Evolutionary conservation across 2,113 vertebrate genomes (phyloP), one percentile per base, ranked within the genome.

Genomic region (Andinoacara biseriatus): DNA sequence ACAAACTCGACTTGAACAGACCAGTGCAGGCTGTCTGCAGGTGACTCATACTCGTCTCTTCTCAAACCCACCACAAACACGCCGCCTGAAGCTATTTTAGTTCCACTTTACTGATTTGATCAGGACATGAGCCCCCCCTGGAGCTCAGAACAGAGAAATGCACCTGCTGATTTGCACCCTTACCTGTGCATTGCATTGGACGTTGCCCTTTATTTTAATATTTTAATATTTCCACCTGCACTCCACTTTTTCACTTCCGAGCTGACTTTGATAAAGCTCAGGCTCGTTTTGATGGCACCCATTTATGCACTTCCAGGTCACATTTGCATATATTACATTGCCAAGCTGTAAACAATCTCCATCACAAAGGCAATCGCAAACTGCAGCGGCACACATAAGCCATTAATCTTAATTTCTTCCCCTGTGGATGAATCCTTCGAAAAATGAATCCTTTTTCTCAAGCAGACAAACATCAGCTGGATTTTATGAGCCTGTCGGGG

Each of bases 341-440:
- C 74, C 5, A 43, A 52, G 35, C 49, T 84, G 84, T 31, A 77
- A 87, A 88, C 79, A 67, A 13, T 76, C 74, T 33, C 59, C 33
- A 35, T 54, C 56, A 13, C 40, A 63, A 78, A 79, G 63, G 43
- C 88, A 67, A 43, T 15, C 81, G 72, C 49, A 76, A 79, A 76
- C 72, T 80, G 76, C 52, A 22, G 59, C 58, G 38, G 63, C 11
- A 33, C 58, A 15, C n/a, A 57, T 62, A 59, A 80, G 40, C 58
- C 74, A 89, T 87, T 87, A 81, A 90, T 93, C 90, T 85, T 75
- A 61, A 79, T 85, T 85, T 79, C 62, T 24, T 9, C 2, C 57
- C 46, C 38, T 54, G 18, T 58, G 69, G 76, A 86, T 84, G 82
- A 90, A 81, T 84, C 56, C 43, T n/a, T 58, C 5, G 22, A 86